phyloP scores from a whole-genome alignment of 2,888 invertebrate species.

The Dusona sp. region DNA sequence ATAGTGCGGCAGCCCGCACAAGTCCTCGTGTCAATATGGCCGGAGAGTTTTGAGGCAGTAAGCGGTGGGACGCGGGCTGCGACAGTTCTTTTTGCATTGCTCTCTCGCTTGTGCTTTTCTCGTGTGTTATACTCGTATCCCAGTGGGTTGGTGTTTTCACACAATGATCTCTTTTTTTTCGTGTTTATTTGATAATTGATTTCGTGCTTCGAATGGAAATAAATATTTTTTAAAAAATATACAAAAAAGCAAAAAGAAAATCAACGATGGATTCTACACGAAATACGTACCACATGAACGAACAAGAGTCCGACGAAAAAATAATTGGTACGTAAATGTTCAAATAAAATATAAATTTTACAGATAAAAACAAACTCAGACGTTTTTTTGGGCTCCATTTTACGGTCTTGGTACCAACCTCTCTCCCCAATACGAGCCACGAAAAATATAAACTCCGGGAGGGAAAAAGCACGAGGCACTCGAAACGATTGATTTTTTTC shows the following conservation, averaged over 20 bases:
- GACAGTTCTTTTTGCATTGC: conserved; percentile 39
- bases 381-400: background rate
- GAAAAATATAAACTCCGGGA: conserved; percentile 10
- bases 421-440: background rate
- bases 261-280: conserved; percentile 50
- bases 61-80: conserved; percentile 64
- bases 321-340: conserved; percentile 49
- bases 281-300: background rate
- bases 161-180: background rate
- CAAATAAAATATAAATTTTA: background rate
- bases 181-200: background rate
- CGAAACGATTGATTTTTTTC: conserved; percentile 52
- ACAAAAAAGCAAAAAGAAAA: background rate
- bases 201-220: background rate
- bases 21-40: conserved; percentile 71
- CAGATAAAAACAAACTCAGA: background rate
- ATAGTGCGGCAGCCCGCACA: conserved; percentile 15
- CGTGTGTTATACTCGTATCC: background rate
- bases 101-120: background rate
- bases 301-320: conserved; percentile 42
- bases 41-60: conserved; percentile 57
- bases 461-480: conserved; percentile 33
- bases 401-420: background rate
- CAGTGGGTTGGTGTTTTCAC: background rate
- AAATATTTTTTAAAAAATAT: background rate